phyloP scores from a whole-genome alignment of 2,888 invertebrate genomes.

The Blomia tropicalis region DNA sequence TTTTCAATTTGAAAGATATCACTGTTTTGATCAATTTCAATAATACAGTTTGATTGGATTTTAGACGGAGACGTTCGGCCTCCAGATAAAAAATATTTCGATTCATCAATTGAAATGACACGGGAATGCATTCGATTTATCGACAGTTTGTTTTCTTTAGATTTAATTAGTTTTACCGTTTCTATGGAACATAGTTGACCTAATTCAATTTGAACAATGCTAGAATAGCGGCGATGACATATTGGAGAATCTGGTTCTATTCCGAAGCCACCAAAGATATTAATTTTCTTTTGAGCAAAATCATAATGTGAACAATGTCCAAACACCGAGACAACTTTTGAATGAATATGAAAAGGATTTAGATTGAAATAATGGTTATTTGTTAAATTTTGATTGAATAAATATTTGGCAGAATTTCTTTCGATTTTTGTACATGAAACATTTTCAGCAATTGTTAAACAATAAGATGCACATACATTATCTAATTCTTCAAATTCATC shows the following conservation, averaged over 20 bases:
- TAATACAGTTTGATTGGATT: not conserved
- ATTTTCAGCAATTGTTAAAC: conserved; percentile 19
- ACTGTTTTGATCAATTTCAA: not conserved
- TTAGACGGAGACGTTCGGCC: conserved; percentile 15
- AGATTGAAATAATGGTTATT: too few species aligned
- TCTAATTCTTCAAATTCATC: conserved; percentile 25
- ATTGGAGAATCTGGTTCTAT: not conserved
- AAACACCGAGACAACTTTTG: not conserved
- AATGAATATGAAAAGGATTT: not conserved
- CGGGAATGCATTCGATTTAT: conserved; percentile 9
- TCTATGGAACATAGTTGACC: not conserved
- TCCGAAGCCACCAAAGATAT: conserved; percentile 22
- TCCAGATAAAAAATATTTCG: conserved; percentile 8
- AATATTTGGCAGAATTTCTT: not conserved
- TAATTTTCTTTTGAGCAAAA: conserved; percentile 1
- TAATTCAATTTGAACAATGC: not conserved
- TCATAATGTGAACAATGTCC: conserved; percentile 14
- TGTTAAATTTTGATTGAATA: too few species aligned
- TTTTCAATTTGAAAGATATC: not conserved
- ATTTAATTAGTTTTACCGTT: conserved; percentile 1
- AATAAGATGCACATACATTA: conserved; percentile 17
- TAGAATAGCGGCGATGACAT: not conserved
- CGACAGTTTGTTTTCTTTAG: not conserved
- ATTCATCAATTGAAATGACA: conserved; percentile 1
- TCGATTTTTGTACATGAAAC: not conserved